Base-by-base conservation (phyloP, 2,113 vertebrate genomes). In the Tinamus guttatus region DNA sequence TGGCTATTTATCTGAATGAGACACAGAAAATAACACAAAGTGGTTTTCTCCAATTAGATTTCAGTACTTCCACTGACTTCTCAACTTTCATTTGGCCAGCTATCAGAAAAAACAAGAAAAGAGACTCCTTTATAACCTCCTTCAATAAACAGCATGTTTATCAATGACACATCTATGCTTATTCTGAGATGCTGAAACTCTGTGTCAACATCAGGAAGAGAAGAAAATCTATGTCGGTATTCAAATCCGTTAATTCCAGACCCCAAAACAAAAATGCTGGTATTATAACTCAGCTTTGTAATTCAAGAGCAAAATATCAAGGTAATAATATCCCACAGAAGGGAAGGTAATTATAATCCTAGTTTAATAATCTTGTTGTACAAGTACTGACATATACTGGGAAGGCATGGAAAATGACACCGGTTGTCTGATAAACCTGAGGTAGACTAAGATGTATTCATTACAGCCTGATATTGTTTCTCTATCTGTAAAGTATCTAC, bases 281-380 rank as follows among this genome's bases (percentile, higher is more conserved):
- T 64, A 28, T 58, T 94, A 59, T 73, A 88, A 90, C 58, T 36
- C n/a, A 86, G 47, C 47, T 64, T 54, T 1, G 43, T 92, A 97
- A 95, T 88, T 78, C 58, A 86, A 84, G 52, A 87, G 40, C 30
- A 90, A 93, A 49, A 49, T 49, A 49, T 49, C 49, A 49, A 49
- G 21, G 49, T 49, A 49, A 49, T 22, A 49, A 22, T 49, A 49
- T 49, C 49, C 49, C 49, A 49, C 49, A 49, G 49, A 49, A 49
- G 49, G 49, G 49, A 49, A 82, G n/a, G n/a, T 65, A 94, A 92
- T 64, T 88, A 76, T 58, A 95, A 92, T 65, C 83, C 32, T 40
- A 69, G 65, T 93, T 93, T 80, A 97, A 90, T 90, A 89, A 89
- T 18, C 40, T 78, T 89, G 64, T 76, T 88, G 65, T 90, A 86